These are phyloP conservation scores for Procambarus virginalis DNA, from an alignment of 1,140 invertebrate genomes.

Conservation along the genomic window DNA sequence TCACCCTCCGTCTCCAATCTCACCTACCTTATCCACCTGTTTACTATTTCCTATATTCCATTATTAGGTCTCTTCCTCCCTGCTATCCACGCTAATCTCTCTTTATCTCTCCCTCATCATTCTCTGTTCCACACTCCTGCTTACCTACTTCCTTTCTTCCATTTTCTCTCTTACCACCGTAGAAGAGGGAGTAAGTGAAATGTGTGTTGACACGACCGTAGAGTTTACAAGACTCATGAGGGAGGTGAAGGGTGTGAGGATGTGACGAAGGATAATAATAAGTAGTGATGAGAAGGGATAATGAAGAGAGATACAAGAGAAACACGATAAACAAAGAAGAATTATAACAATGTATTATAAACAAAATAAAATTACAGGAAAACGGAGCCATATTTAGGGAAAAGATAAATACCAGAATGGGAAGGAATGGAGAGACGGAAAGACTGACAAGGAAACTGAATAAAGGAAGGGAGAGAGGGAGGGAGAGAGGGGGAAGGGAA, in stretches of 20 bases:
- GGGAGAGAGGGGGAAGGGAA: not conserved
- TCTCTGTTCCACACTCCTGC: no score
- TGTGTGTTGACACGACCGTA: not conserved
- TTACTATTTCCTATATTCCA: no score
- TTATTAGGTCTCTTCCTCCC: no score
- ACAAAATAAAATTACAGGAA: not conserved
- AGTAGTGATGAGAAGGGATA: not conserved
- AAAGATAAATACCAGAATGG: not conserved
- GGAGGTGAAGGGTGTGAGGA: not conserved
- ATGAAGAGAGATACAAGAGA: not conserved
- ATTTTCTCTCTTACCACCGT: no score
- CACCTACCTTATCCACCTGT: no score
- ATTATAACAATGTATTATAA: not conserved
- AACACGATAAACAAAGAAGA: not conserved
- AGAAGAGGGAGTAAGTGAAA: not conserved
- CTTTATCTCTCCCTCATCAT: no score
- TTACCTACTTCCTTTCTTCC: no score
- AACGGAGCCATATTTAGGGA: not conserved
- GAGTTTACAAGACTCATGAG: not conserved
- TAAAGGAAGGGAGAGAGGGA: no score
- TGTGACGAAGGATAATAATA: not conserved
- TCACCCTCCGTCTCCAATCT: no score
- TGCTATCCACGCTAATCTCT: no score
- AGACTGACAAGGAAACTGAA: not conserved
- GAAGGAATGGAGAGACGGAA: not conserved